Conservation (phyloP, 92 coral and sea anemone genomes). For the Pocillopora grandis region DNA sequence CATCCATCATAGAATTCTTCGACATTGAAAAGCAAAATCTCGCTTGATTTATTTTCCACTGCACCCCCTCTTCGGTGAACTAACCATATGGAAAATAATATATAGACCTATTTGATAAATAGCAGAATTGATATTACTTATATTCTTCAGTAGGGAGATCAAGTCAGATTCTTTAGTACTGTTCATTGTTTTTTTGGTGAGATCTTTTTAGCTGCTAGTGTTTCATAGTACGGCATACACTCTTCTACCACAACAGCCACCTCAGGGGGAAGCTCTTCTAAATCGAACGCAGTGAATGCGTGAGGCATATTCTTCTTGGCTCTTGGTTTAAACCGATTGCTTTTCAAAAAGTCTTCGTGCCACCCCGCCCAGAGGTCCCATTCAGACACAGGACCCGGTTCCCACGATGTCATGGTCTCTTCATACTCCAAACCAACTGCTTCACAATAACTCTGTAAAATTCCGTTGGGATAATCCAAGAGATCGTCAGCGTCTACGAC, state of each 20-base stretch:
- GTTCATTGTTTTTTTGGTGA: constrained; percentile 33
- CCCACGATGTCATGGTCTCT: constrained; percentile 91
- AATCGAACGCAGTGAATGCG: constrained; percentile 26
- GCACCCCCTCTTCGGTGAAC: too few relatives aligned
- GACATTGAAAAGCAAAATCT: too few relatives aligned
- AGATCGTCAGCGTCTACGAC: constrained; percentile 98
- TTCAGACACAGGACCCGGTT: constrained; percentile 86
- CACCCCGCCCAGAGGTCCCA: constrained; percentile 95
- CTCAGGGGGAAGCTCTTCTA: constrained; percentile 58
- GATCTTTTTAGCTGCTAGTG: constrained; percentile 50
- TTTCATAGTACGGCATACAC: constrained; percentile 57
- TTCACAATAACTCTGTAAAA: constrained; percentile 86
- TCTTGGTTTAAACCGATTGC: constrained; percentile 76
- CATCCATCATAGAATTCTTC: too few relatives aligned
- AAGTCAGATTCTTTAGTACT: neutral
- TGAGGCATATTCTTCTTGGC: constrained; percentile 28
- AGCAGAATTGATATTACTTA: too few relatives aligned
- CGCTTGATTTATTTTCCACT: too few relatives aligned
- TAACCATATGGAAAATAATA: too few relatives aligned
- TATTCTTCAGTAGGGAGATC: neutral
- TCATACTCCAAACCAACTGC: constrained; percentile 82
- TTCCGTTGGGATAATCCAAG: constrained; percentile 74
- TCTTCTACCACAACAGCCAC: constrained; percentile 58
- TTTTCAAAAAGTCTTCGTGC: constrained; percentile 88
- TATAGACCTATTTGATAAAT: too few relatives aligned